phyloP scores from a whole-genome alignment of 1,140 invertebrate species.

The Eueides isabella region DNA sequence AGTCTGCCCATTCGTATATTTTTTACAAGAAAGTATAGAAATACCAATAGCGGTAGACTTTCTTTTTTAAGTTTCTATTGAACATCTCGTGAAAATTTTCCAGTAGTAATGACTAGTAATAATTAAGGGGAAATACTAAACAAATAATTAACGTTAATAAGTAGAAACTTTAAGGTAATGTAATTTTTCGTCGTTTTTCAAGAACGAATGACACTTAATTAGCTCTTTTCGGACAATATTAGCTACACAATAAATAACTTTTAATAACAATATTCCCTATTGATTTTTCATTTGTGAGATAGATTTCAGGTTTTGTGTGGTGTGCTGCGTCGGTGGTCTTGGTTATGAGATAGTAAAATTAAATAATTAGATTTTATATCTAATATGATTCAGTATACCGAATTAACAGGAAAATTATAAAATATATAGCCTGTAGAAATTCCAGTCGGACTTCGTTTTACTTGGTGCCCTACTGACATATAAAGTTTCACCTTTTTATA shows the following conservation, averaged over 20 bases:
- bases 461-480: conserved; percentile 33
- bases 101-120: neutral
- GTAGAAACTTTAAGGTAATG: neutral
- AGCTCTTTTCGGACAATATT: too few species aligned
- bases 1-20: neutral
- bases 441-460: conserved; percentile 8
- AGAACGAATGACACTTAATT: too few species aligned
- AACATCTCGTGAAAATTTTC: neutral
- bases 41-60: conserved; percentile 4
- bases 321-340: too few species aligned
- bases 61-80: conserved; percentile 1
- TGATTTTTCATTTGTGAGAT: too few species aligned
- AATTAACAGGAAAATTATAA: neutral
- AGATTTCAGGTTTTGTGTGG: too few species aligned
- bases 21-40: conserved; percentile 3
- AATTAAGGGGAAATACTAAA: neutral
- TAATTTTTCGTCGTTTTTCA: too few species aligned
- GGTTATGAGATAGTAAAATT: too few species aligned
- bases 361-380: neutral
- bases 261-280: too few species aligned
- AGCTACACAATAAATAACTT: too few species aligned
- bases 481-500: conserved; percentile 42
- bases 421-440: neutral
- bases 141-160: conserved; percentile 1
- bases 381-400: neutral